Base-by-base conservation (phyloP, 1,140 invertebrate species). In the Steinernema feltiae region DNA sequence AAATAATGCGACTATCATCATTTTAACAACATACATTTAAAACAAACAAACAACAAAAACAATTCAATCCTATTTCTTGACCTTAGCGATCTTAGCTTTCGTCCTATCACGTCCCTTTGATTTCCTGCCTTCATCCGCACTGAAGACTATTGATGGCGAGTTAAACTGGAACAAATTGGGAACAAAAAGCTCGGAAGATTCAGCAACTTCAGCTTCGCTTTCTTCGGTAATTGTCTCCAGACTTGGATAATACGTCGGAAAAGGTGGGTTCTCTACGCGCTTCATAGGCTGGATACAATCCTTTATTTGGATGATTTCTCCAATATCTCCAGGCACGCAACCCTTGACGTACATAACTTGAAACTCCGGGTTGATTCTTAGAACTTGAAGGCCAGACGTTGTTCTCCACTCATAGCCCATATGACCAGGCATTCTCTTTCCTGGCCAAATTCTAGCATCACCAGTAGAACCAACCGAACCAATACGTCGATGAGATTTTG, bases 361-460 rank as follows among this genome's bases (percentile, higher is more conserved):
- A 27, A 83, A 81, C 29, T 83, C 78, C 1, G 81, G 74, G 70
- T 85, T 85, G 70, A 85, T 85, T 29, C 84, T 77, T 32, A 85
- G 31, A 70, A 85, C 78, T 53, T 85, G 91, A 2, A 93, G 85
- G 27, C 94, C 94, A 83, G 89, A 89, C 17, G 91, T 81, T 35
- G 89, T 89, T 79, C 92, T 89, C 89, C 90, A 85, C 63, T 93
- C 77, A 88, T 88, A 88, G 84, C 97, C 97, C 95, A 98, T 98
- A 83, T 96, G 93, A 35, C 97, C 97, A n/a, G 84, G 94, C 92
- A 99, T 91, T 89, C 96, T 95, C 31, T 93, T 95, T 72, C 97
- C 97, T 70, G 93, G 93, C 92, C 93, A 94, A 27, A 98, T 92
- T 79, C 93, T 88, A 1, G 90, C 92, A 87, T 94, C 93, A 81